Conservation (phyloP, 2,113 vertebrate species). For the Emydocephalus ijimae region DNA sequence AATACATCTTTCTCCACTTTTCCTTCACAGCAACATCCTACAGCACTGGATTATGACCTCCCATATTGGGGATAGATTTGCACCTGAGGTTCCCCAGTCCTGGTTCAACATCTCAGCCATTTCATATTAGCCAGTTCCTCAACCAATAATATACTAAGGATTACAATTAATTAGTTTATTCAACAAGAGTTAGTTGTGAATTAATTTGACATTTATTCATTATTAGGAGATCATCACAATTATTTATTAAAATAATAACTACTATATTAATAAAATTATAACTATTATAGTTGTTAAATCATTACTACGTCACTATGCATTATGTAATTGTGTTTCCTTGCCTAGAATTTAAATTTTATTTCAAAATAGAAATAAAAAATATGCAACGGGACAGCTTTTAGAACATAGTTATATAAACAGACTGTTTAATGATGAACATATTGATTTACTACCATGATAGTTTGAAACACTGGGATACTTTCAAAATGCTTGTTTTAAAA, state of each 20-base stretch:
- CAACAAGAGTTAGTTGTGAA: not conserved
- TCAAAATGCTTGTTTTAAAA: not conserved
- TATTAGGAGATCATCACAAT: not conserved
- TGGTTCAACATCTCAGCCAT: not conserved
- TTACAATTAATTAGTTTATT: not conserved
- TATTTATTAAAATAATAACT: not conserved
- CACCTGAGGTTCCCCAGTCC: not conserved
- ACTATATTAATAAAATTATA: not conserved
- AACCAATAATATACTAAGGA: not conserved
- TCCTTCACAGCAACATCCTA: not conserved
- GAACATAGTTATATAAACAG: not conserved
- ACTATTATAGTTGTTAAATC: not conserved
- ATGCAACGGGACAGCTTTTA: not conserved
- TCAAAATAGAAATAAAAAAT: not conserved
- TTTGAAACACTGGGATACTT: not conserved
- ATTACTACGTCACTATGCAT: not conserved
- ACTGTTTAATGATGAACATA: not conserved
- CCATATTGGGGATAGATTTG: not conserved
- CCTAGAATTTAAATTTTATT: not conserved
- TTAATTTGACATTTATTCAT: not conserved
- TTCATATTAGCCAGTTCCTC: not conserved
- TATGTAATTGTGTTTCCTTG: not conserved
- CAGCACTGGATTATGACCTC: not conserved
- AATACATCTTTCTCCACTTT: not conserved
- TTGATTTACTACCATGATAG: not conserved